A percentile compares a stretch with the other conserved stretches of the same genome.
Evolutionary conservation across 2,888 invertebrate species (phyloP).

Genomic region (Koerneria pararmatus): DNA sequence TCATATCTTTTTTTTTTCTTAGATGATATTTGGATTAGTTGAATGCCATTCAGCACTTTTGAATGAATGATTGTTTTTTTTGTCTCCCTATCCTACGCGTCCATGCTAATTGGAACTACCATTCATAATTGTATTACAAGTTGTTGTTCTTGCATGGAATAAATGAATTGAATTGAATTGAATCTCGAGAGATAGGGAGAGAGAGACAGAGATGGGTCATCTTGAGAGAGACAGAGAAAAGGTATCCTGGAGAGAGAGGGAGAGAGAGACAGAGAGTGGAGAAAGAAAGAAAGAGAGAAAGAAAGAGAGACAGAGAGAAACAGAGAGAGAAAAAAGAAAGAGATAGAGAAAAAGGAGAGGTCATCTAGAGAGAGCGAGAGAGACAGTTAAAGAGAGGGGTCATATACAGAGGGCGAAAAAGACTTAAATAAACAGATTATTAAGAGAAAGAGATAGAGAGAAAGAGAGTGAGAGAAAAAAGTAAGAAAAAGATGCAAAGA

Average conservation of each 20-base stretch:
- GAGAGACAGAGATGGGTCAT: too few relatives aligned
- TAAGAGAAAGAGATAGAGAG: constrained; percentile 9
- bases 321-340: constrained; percentile 28
- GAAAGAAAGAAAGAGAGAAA: constrained; percentile 25
- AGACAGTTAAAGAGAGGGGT: constrained; percentile 1
- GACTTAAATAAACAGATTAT: constrained; percentile 15
- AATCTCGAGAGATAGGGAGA: too few relatives aligned
- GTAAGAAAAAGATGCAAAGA: neutral
- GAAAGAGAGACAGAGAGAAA: neutral
- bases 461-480: neutral
- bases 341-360: constrained; percentile 14
- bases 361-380: constrained; percentile 5
- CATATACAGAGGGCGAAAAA: constrained; percentile 13
- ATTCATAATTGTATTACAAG: too few relatives aligned
- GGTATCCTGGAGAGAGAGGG: constrained; percentile 18
- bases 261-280: constrained; percentile 5
- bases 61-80: too few relatives aligned
- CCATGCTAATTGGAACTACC: too few relatives aligned
- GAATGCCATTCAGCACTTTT: too few relatives aligned
- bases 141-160: too few relatives aligned
- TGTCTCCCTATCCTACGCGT: too few relatives aligned
- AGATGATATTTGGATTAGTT: too few relatives aligned
- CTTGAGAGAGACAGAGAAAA: constrained; percentile 17
- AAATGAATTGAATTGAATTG: too few relatives aligned
- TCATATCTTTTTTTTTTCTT: too few relatives aligned